Percentiles rank a stretch among this genome's conserved stretches.
Conservation (phyloP, 2,888 invertebrate species). For the Dasysyrphus tricinctus region DNA sequence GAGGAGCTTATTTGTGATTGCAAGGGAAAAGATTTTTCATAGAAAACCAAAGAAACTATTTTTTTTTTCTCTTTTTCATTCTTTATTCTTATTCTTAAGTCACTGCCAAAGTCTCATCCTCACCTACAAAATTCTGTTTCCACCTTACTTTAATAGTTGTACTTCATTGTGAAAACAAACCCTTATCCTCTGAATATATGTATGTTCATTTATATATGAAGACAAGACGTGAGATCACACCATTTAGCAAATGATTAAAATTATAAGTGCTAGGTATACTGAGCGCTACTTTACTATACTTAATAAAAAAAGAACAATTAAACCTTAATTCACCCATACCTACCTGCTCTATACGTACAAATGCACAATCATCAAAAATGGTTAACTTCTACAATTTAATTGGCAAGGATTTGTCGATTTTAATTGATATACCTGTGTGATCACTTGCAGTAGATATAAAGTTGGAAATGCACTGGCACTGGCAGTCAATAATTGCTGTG, state of each 20-base stretch:
- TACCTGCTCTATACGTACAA: neutral
- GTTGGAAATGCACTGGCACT: constrained; percentile 48
- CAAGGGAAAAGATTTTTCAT: too few species aligned
- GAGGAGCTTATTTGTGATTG: too few species aligned
- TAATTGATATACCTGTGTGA: constrained; percentile 69
- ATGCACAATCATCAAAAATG: constrained; percentile 25
- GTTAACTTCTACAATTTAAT: constrained; percentile 58
- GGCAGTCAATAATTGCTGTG: constrained; percentile 58
- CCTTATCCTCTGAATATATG: constrained; percentile 29
- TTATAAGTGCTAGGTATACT: constrained; percentile 17
- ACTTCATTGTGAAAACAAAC: constrained; percentile 32
- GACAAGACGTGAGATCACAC: constrained; percentile 48
- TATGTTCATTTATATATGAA: constrained; percentile 35
- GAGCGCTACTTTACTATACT: neutral
- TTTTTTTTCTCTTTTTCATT: neutral
- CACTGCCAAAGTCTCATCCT: neutral
- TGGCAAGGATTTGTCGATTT: constrained; percentile 74
- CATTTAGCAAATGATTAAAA: constrained; percentile 66
- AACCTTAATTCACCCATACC: neutral
- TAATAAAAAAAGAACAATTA: constrained; percentile 30
- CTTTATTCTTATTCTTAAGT: neutral
- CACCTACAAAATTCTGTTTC: constrained; percentile 14
- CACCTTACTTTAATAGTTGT: too few species aligned
- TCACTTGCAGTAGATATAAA: constrained; percentile 46
- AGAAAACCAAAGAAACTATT: too few species aligned